A percentile compares a stretch with the other conserved stretches of the same genome.
phyloP scores from a whole-genome alignment of 2,888 invertebrate genomes.

The Pollenia amentaria region DNA sequence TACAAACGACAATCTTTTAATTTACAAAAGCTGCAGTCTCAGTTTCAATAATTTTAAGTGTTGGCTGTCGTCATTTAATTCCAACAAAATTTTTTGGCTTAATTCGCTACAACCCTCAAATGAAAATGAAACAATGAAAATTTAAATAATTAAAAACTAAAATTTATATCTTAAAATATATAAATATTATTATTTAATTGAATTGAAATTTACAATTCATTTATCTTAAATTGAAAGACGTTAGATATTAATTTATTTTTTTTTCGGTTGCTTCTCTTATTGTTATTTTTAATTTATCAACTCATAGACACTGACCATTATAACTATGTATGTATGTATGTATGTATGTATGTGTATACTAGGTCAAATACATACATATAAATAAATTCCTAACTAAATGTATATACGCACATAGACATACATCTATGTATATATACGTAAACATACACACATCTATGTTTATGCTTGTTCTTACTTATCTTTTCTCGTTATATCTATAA shows the following conservation, averaged over 20 bases:
- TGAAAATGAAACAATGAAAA: neutral
- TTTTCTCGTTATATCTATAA: neutral
- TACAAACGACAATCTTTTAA: slow-evolving; percentile 5
- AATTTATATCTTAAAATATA: neutral
- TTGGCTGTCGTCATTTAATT: neutral
- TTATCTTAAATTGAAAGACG: neutral
- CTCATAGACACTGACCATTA: neutral
- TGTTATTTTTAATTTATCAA: slow-evolving; percentile 17
- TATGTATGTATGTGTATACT: no score
- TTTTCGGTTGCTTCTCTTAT: neutral
- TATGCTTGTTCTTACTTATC: neutral
- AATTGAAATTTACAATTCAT: slow-evolving; percentile 17
- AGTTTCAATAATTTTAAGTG: slow-evolving; percentile 34
- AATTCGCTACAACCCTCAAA: neutral
- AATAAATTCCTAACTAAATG: no score
- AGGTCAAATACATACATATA: no score
- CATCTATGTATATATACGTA: no score
- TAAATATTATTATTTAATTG: slow-evolving; percentile 23
- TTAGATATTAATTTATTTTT: neutral
- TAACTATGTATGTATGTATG: neutral
- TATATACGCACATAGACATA: no score
- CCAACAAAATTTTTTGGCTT: neutral
- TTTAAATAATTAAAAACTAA: slow-evolving; percentile 22
- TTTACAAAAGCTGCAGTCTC: slow-evolving; percentile 3
- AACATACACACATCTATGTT: no score